phyloP scores from a whole-genome alignment of 2,797 vertebrate species.

The Melanogrammus aeglefinus region DNA sequence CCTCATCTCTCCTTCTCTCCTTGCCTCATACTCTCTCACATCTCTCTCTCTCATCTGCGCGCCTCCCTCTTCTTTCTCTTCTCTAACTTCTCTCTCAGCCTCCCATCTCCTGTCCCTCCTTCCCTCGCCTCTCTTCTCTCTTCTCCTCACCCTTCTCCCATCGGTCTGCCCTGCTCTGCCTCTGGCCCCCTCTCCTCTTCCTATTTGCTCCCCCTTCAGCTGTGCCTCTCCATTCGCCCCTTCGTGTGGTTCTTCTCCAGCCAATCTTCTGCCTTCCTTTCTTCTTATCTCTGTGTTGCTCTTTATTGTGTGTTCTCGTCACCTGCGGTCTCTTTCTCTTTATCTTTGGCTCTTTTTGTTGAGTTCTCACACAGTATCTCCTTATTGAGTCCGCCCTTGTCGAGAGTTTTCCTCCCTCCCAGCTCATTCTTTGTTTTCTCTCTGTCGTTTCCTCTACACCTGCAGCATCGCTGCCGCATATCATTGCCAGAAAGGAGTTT shows the following conservation, averaged over 20 bases:
- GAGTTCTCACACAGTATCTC: too few species aligned
- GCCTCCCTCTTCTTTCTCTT: not conserved
- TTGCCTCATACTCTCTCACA: not conserved
- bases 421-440: not conserved
- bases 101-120: not conserved
- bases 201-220: not conserved
- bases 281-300: too few species aligned
- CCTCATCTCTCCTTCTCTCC: not conserved
- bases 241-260: too few species aligned
- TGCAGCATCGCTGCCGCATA: conserved; percentile 27
- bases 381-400: too few species aligned
- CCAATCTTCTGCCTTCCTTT: too few species aligned
- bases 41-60: too few species aligned
- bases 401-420: not conserved
- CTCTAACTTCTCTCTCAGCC: conserved; percentile 12
- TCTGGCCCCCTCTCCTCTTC: not conserved
- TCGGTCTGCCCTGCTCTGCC: not conserved
- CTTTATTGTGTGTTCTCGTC: too few species aligned
- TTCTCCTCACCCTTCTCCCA: too few species aligned
- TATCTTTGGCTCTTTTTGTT: too few species aligned
- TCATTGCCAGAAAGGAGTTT: conserved; percentile 45
- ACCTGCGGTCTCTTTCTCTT: too few species aligned
- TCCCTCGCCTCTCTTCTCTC: not conserved
- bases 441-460: not conserved
- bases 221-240: too few species aligned